Evolutionary conservation across 1,140 invertebrate genomes (phyloP).

Genomic region (Drosophila kanapiae): DNA sequence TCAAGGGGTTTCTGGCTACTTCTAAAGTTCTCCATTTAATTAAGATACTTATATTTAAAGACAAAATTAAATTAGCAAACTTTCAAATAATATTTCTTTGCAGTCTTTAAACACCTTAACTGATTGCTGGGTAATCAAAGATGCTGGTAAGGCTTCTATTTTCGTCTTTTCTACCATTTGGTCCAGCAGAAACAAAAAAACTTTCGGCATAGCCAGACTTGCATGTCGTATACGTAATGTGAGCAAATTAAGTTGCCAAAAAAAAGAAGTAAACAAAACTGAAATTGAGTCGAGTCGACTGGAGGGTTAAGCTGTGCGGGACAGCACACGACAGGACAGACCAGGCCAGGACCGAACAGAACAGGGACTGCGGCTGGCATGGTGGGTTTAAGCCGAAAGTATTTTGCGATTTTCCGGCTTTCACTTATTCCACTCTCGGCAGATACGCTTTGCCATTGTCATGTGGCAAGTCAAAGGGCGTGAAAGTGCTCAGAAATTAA

Average conservation of each 20-base stretch:
- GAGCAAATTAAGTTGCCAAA: conserved; percentile 52
- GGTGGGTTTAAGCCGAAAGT: conserved; percentile 40
- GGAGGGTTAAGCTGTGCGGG: conserved; percentile 33
- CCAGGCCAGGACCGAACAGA: neutral
- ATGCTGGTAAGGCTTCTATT: neutral
- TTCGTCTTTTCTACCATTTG: neutral
- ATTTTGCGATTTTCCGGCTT: conserved; percentile 46
- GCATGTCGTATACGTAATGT: conserved; percentile 68
- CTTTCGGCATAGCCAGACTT: conserved; percentile 23
- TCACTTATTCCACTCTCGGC: neutral
- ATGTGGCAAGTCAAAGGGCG: conserved; percentile 53
- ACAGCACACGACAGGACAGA: neutral
- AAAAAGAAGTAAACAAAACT: conserved; percentile 40
- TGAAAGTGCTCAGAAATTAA: conserved; percentile 69
- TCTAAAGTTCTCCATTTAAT: neutral
- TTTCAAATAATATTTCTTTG: neutral
- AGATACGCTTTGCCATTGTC: conserved; percentile 38
- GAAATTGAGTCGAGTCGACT: conserved; percentile 43
- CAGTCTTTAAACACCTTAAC: neutral
- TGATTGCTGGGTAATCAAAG: neutral
- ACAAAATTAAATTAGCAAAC: neutral
- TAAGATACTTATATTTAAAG: neutral
- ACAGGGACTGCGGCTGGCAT: conserved; percentile 6
- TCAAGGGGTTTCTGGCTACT: neutral
- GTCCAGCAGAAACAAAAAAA: conserved; percentile 21